Evolutionary conservation across 2,888 invertebrate genomes (phyloP).

Genomic region (Alviniconcha strummeri): DNA sequence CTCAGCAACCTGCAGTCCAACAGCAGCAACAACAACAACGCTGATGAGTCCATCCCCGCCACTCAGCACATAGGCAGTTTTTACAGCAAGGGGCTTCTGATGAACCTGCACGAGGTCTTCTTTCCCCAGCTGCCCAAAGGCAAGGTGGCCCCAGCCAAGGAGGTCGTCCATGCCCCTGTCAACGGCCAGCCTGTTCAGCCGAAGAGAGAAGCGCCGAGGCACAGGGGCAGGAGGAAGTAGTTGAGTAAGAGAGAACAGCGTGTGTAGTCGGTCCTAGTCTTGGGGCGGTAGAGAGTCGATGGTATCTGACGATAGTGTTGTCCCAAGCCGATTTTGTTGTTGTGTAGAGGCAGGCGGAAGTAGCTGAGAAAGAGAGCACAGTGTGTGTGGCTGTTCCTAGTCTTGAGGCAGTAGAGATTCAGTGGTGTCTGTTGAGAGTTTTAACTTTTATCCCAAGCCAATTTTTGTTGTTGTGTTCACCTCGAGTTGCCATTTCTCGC

Average conservation of each 20-base stretch:
- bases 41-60: neutral
- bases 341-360: too few relatives aligned
- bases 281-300: neutral
- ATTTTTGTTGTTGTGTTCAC: too few relatives aligned
- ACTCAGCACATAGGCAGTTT: constrained; percentile 20
- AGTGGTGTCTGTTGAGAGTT: neutral
- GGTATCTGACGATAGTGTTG: neutral
- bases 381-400: neutral
- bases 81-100: constrained; percentile 55
- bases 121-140: constrained; percentile 43
- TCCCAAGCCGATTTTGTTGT: too few relatives aligned
- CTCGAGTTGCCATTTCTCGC: too few relatives aligned
- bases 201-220: constrained; percentile 19
- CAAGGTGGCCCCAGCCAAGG: constrained; percentile 10
- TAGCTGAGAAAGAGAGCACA: too few relatives aligned
- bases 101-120: constrained; percentile 60
- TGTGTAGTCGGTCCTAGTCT: neutral
- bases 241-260: neutral
- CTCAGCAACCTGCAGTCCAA: constrained; percentile 29
- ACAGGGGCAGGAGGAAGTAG: constrained; percentile 18
- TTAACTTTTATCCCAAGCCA: too few relatives aligned
- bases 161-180: neutral
- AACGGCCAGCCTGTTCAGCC: neutral
- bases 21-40: constrained; percentile 36
- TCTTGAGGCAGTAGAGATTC: neutral